A percentile compares a stretch with the other conserved stretches of the same genome.
These are phyloP conservation scores for Machimus rusticus DNA, from an alignment of 2,888 invertebrate genomes.

Conservation along the genomic window DNA sequence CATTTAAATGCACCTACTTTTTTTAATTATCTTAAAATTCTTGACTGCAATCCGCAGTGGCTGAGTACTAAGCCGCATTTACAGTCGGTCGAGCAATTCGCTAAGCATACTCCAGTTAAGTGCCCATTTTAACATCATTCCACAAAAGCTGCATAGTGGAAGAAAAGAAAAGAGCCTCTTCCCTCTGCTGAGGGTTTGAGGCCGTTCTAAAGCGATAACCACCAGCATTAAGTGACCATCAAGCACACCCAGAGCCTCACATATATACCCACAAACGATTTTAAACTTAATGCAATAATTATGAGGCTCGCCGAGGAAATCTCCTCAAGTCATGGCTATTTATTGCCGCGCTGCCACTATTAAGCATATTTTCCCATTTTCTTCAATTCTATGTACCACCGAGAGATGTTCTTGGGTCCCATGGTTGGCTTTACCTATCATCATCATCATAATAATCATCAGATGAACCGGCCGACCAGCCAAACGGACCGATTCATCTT, in stretches of 20 bases:
- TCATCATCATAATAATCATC: neutral
- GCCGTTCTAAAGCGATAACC: neutral
- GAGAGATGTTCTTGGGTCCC: neutral
- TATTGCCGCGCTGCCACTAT: neutral
- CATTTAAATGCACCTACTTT: neutral
- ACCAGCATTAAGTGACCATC: neutral
- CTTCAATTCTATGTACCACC: neutral
- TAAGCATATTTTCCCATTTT: neutral
- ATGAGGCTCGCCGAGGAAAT: neutral
- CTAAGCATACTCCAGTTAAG: neutral
- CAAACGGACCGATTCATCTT: neutral
- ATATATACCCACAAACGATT: neutral
- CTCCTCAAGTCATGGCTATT: neutral
- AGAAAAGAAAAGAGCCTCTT: neutral
- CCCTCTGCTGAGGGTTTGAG: neutral
- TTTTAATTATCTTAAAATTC: neutral
- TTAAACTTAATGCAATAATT: slow-evolving; percentile 13
- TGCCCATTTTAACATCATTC: neutral
- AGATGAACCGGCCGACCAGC: neutral
- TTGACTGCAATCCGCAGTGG: neutral
- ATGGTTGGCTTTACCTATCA: neutral
- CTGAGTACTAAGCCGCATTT: neutral
- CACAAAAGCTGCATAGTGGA: neutral
- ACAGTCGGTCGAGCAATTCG: neutral
- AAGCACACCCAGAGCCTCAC: neutral